Percentiles rank a stretch among this genome's conserved stretches.
These are phyloP conservation scores for Coelopa frigida DNA, from an alignment of 1,140 invertebrate genomes.

Conservation along the genomic window DNA sequence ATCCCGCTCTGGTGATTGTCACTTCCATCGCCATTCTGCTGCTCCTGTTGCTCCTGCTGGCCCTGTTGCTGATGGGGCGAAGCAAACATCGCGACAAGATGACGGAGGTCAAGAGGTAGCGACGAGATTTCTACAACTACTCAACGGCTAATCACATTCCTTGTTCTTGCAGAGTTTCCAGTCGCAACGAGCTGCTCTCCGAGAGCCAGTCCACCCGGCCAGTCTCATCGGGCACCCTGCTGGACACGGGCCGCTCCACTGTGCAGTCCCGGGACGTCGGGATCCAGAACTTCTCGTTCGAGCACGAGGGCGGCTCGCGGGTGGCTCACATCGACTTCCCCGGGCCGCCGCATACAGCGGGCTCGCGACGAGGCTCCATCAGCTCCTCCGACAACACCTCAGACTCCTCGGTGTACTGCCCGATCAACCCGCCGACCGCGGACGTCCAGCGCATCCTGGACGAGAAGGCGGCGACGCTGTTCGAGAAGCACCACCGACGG, in stretches of 20 bases:
- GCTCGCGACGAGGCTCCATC: constrained; percentile 28
- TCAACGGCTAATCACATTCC: neutral
- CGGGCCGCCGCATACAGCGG: constrained; percentile 17
- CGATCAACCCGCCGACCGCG: constrained; percentile 35
- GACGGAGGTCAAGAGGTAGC: constrained; percentile 31
- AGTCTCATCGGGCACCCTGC: constrained; percentile 24
- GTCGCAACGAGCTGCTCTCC: constrained; percentile 36
- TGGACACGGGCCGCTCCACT: constrained; percentile 24
- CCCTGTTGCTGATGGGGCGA: constrained; percentile 53
- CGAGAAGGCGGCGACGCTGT: constrained; percentile 33
- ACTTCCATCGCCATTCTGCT: constrained; percentile 52
- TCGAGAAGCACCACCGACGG: constrained; percentile 32
- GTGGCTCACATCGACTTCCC: constrained; percentile 31
- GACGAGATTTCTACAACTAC: too few species aligned
- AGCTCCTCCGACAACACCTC: constrained; percentile 40
- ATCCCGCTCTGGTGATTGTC: constrained; percentile 38
- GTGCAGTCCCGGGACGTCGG: constrained; percentile 25
- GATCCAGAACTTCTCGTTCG: constrained; percentile 34
- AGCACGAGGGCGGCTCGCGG: constrained; percentile 18
- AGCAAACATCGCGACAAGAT: constrained; percentile 51
- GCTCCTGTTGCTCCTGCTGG: constrained; percentile 55
- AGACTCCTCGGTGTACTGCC: constrained; percentile 42
- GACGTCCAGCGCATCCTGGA: constrained; percentile 41
- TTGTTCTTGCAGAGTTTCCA: constrained; percentile 21
- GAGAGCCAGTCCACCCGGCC: constrained; percentile 32